phyloP scores from a whole-genome alignment of 1,140 invertebrate genomes.

The Drosophila sulfurigaster region DNA sequence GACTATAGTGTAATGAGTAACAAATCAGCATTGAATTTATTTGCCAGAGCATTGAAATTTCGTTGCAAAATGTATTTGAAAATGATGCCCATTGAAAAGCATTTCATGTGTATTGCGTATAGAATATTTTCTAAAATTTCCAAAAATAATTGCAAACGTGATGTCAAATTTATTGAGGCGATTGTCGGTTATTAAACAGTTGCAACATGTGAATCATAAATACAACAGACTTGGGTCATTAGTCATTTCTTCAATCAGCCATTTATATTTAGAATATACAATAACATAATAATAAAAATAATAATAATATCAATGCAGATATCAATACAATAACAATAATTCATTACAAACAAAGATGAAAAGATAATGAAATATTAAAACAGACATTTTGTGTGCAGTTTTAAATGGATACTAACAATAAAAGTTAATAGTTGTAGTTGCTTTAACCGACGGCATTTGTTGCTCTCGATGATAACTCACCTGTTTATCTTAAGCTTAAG shows the following conservation, averaged over 20 bases:
- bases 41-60: no score
- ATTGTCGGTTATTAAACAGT: neutral
- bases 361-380: slow-evolving; percentile 1
- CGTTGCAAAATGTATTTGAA: no score
- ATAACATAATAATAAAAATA: slow-evolving; percentile 23
- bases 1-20: no score
- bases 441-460: slow-evolving; percentile 23
- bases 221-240: neutral
- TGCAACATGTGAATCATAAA: slow-evolving; percentile 3
- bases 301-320: slow-evolving; percentile 1
- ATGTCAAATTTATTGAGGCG: neutral
- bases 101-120: no score
- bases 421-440: no score
- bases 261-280: neutral
- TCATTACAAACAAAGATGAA: neutral
- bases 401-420: no score
- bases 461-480: slow-evolving; percentile 19
- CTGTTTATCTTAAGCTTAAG: slow-evolving; percentile 26
- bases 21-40: no score
- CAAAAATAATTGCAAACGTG: slow-evolving; percentile 1
- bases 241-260: neutral
- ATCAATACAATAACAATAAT: slow-evolving; percentile 1
- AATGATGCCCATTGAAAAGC: no score
- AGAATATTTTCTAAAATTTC: neutral
- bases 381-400: no score